Conservation (phyloP, 2,113 vertebrate species). For the Eonycteris spelaea region DNA sequence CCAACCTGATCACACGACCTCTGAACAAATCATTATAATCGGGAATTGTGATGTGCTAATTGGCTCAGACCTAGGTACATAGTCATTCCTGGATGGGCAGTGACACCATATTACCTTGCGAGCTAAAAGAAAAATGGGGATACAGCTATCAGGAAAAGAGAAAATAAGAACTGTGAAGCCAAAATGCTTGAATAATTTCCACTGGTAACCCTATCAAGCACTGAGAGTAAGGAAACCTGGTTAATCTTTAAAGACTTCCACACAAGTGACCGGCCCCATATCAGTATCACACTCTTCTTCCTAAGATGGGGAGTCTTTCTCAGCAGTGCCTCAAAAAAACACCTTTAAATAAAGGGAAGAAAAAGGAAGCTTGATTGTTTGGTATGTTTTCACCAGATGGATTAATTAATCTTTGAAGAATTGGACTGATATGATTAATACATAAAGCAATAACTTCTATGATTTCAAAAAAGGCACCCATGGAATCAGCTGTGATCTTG, state of each 20-base stretch:
- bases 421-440: neutral
- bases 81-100: neutral
- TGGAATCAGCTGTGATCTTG: neutral
- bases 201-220: neutral
- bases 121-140: neutral
- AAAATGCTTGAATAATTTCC: neutral
- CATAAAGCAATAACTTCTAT: neutral
- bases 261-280: neutral
- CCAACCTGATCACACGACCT: neutral
- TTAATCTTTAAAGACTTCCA: neutral
- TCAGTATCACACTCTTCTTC: neutral
- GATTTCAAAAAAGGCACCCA: neutral
- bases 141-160: neutral
- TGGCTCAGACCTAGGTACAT: neutral
- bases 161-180: neutral
- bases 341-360: neutral
- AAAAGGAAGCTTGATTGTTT: conserved; percentile 10
- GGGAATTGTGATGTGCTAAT: neutral
- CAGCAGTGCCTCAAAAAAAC: neutral
- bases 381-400: neutral
- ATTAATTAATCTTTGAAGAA: conserved; percentile 38
- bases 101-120: neutral
- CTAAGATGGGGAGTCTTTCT: neutral
- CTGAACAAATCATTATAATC: neutral
- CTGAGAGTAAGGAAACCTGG: neutral